Base-by-base conservation (phyloP, 1,140 invertebrate genomes). In the Telenomus remus region DNA sequence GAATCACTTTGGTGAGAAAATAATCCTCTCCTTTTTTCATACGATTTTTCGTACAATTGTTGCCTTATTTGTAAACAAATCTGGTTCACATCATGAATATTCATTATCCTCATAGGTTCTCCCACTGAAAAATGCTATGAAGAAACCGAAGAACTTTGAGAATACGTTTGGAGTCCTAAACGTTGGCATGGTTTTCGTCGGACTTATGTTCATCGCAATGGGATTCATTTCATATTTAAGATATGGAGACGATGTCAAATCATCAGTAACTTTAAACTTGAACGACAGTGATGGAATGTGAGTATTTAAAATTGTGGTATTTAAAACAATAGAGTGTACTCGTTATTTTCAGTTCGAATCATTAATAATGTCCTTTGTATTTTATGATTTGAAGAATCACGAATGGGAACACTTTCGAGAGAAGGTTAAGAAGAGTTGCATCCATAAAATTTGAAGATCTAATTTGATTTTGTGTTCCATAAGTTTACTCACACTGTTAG, bases 51-150 rank as follows among this genome's bases (percentile, higher is more conserved):
- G 1, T 39, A 39, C n/a, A 39, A n/a, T n/a, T n/a, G n/a, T n/a
- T n/a, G n/a, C n/a, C n/a, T n/a, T n/a, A n/a, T n/a, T n/a, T n/a
- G n/a, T 39, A 39, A 27, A 27, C 19, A 27, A 6, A 27, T 3
- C 6, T 27, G 6, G 37, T 39, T 59, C 48, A 48, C 34, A 7
- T 1, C 42, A 50, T 27, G 16, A 35, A 12, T 0, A 55, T 55
- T 44, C 11, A 51, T 63, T 43, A 44, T 54, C 35, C 19, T 64
- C 70, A 11, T 39, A 96, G 94, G 93, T 97, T 42, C 88, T 98
- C 69, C 96, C 96, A 0, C 82, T 98, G 76, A 95, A 97, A 86
- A 96, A 96, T 80, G 93, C 95, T 82, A 97, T 98, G 96, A 92
- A 90, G 75, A 91, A 91, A n/a, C 94, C 95, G 0, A 87, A 89